phyloP scores from a whole-genome alignment of 37 sponge, comb jelly and placozoan species.

The Geodia barretti region DNA sequence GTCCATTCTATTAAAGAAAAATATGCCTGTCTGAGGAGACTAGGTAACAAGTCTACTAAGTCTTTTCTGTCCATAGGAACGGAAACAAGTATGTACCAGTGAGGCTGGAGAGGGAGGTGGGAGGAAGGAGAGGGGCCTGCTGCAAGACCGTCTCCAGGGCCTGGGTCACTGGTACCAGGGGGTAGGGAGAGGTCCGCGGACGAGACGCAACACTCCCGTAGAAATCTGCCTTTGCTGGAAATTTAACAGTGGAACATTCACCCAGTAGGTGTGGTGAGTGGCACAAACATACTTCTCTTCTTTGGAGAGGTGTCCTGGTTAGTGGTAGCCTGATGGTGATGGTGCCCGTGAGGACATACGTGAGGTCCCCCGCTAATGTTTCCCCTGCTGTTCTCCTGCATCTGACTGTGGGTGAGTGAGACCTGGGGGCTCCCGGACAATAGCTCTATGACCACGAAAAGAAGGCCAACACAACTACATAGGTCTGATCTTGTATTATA shows the following conservation, averaged over 20 bases:
- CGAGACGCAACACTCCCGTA: conserved; percentile 65
- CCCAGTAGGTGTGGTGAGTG: neutral
- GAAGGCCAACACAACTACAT: no score
- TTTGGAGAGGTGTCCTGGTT: neutral
- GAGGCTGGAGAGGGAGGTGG: neutral
- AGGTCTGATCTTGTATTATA: no score
- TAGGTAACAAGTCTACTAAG: no score
- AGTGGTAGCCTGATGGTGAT: no score
- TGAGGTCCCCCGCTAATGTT: neutral
- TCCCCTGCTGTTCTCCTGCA: neutral
- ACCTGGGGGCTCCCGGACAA: neutral
- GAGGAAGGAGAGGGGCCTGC: conserved; percentile 11
- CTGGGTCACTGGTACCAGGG: conserved; percentile 80
- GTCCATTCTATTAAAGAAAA: no score
- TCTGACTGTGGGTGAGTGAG: conserved; percentile 4
- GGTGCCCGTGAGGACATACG: conserved; percentile 48
- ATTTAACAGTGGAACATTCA: no score
- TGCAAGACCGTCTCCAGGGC: conserved; percentile 58
- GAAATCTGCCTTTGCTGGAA: conserved; percentile 39
- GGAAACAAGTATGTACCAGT: neutral
- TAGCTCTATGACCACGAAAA: conserved; percentile 14
- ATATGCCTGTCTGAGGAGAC: no score
- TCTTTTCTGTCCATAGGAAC: no score
- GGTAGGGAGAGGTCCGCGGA: conserved; percentile 81
- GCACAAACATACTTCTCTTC: conserved; percentile 24